These are phyloP conservation scores for Craterocephalus amniculus DNA, from an alignment of 2,797 vertebrate genomes.

Conservation along the genomic window DNA sequence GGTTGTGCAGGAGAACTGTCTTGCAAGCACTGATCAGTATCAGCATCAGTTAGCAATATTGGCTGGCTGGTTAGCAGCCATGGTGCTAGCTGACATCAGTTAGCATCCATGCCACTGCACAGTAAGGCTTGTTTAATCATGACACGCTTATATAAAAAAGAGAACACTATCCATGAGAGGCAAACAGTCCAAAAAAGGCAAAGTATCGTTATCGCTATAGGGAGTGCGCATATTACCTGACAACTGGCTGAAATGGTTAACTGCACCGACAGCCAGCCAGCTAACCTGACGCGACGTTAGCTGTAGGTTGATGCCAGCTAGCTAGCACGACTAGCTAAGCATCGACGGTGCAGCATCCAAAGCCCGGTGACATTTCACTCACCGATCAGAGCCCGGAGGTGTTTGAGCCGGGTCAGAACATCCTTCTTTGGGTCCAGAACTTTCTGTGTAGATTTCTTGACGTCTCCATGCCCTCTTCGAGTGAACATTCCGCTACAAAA, in stretches of 20 bases:
- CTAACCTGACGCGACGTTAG: constrained; percentile 68
- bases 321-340: constrained; percentile 58
- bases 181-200: neutral
- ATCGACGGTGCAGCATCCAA: constrained; percentile 51
- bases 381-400: constrained; percentile 96
- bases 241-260: constrained; percentile 8
- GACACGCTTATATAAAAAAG: neutral
- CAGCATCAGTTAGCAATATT: constrained; percentile 61
- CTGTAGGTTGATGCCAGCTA: constrained; percentile 35
- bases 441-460: constrained; percentile 99
- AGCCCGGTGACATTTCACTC: constrained; percentile 79
- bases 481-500: constrained; percentile 93
- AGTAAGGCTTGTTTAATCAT: constrained; percentile 21
- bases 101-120: constrained; percentile 56
- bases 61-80: constrained; percentile 63
- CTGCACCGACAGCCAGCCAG: constrained; percentile 51
- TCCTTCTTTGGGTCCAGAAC: constrained; percentile 99
- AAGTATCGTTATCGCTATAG: neutral
- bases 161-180: neutral
- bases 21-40: constrained; percentile 26
- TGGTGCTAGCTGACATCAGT: constrained; percentile 60
- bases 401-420: constrained; percentile 93
- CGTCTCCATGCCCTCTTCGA: constrained; percentile 94
- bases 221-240: neutral
- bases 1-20: constrained; percentile 8